Percentiles rank a stretch among this genome's conserved stretches.
These are phyloP conservation scores for Tetragonula carbonaria DNA, from an alignment of 2,888 invertebrate genomes.

Conservation along the genomic window DNA sequence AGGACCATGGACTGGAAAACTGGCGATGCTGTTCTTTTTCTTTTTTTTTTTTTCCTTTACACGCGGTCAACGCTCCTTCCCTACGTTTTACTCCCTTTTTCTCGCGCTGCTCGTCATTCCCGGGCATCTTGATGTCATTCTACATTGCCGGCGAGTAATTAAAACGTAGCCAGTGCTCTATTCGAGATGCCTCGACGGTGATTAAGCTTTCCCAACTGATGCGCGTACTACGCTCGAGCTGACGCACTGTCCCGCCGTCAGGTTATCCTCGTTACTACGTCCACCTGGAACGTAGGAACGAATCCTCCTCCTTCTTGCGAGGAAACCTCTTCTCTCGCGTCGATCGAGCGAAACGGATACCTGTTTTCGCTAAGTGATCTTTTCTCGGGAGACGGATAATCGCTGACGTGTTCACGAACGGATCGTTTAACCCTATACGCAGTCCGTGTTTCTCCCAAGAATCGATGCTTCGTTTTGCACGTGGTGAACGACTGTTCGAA, in stretches of 20 bases:
- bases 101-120: constrained; percentile 32
- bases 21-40: constrained; percentile 28
- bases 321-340: neutral
- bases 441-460: too few relatives aligned
- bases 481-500: too few relatives aligned
- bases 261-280: constrained; percentile 34
- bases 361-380: neutral
- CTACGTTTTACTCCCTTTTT: constrained; percentile 16
- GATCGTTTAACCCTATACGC: too few relatives aligned
- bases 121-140: constrained; percentile 75
- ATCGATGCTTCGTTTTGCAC: too few relatives aligned
- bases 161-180: constrained; percentile 79
- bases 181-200: constrained; percentile 75
- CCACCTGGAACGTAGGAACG: constrained; percentile 23
- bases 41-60: constrained; percentile 23
- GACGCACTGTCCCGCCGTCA: constrained; percentile 50
- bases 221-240: constrained; percentile 39
- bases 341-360: constrained; percentile 13
- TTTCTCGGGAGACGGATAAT: neutral
- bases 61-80: constrained; percentile 71
- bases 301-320: neutral
- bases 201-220: constrained; percentile 71
- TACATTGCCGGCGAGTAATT: constrained; percentile 74
- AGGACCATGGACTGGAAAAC: constrained; percentile 60
- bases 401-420: neutral